Conservation (phyloP, 2,888 invertebrate species). For the Boloria euphrosyne region DNA sequence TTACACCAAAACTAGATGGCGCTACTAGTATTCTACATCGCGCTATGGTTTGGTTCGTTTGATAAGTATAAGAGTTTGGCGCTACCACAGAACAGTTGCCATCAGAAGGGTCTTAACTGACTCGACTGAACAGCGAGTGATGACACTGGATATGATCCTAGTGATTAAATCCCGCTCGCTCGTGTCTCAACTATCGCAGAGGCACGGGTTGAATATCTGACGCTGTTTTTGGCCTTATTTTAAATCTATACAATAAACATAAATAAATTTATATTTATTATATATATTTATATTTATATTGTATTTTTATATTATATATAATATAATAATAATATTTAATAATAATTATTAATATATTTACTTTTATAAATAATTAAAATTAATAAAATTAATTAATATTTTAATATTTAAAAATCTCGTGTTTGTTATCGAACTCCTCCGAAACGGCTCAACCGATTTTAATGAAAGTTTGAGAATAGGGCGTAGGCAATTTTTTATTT, state of each 20-base stretch:
- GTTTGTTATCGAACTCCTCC: too few species aligned
- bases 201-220: slow-evolving; percentile 57
- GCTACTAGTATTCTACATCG: slow-evolving; percentile 45
- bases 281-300: too few species aligned
- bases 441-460: too few species aligned
- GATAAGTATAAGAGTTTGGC: slow-evolving; percentile 30
- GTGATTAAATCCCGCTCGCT: slow-evolving; percentile 64
- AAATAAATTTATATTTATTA: too few species aligned
- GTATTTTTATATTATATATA: too few species aligned
- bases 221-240: slow-evolving; percentile 61
- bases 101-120: slow-evolving; percentile 78
- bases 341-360: too few species aligned
- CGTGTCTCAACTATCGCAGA: slow-evolving; percentile 68
- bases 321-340: too few species aligned
- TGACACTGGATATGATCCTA: slow-evolving; percentile 62
- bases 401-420: too few species aligned
- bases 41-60: slow-evolving; percentile 47
- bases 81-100: slow-evolving; percentile 42
- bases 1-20: slow-evolving; percentile 47
- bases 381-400: too few species aligned
- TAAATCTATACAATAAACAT: slow-evolving; percentile 1
- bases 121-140: slow-evolving; percentile 81
- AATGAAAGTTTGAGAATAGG: too few species aligned
- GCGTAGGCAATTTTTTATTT: too few species aligned
- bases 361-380: too few species aligned